Evolutionary conservation across 1,140 invertebrate species (phyloP).

Genomic region (Drosophila kikkawai): DNA sequence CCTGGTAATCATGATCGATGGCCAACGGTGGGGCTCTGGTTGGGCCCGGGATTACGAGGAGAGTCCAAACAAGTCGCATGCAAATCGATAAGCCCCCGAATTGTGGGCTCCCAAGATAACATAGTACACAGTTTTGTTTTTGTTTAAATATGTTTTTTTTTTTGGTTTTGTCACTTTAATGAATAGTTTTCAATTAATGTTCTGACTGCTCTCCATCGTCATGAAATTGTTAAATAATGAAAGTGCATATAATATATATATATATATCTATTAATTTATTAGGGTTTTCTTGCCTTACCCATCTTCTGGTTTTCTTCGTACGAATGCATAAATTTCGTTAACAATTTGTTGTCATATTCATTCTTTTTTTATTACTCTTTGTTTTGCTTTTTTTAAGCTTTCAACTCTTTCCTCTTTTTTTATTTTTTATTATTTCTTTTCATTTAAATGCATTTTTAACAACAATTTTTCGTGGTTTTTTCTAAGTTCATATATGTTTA

Average conservation of each 20-base stretch:
- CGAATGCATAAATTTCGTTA: slow-evolving; percentile 64
- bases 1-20: slow-evolving; percentile 50
- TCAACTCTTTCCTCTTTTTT: slow-evolving; percentile 33
- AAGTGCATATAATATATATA: slow-evolving; percentile 79
- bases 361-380: background rate
- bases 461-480: slow-evolving; percentile 63
- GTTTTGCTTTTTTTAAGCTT: slow-evolving; percentile 42
- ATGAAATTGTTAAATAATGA: slow-evolving; percentile 76
- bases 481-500: slow-evolving; percentile 33
- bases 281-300: slow-evolving; percentile 25
- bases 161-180: slow-evolving; percentile 74
- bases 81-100: slow-evolving; percentile 21
- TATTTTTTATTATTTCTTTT: slow-evolving; percentile 18
- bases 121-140: slow-evolving; percentile 22
- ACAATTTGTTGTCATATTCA: slow-evolving; percentile 61
- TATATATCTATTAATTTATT: slow-evolving; percentile 46
- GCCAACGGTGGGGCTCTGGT: slow-evolving; percentile 38
- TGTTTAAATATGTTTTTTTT: slow-evolving; percentile 67
- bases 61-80: slow-evolving; percentile 33
- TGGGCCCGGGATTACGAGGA: slow-evolving; percentile 20
- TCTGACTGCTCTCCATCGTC: slow-evolving; percentile 38
- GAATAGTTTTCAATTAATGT: slow-evolving; percentile 76
- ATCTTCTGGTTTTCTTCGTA: slow-evolving; percentile 45
- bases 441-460: slow-evolving; percentile 81
- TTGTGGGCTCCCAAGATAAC: slow-evolving; percentile 27